phyloP scores from a whole-genome alignment of 2,888 invertebrate species.

The Rhyacophila evoluta region DNA sequence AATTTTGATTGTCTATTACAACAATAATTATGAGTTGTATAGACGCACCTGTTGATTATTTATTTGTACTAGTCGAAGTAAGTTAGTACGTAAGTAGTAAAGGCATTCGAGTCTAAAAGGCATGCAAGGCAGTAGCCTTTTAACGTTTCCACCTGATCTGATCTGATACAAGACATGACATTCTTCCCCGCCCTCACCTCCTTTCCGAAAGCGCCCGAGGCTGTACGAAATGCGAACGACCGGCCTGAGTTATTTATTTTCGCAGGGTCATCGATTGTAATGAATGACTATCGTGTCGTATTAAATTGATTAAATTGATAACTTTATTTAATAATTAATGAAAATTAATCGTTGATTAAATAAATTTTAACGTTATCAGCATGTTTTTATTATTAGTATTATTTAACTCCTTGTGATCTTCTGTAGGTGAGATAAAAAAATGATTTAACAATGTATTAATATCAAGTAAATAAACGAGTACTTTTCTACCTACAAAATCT shows the following conservation, averaged over 20 bases:
- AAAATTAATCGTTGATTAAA: too few relatives aligned
- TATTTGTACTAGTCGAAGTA: background rate
- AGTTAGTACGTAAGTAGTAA: too few relatives aligned
- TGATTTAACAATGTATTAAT: too few relatives aligned
- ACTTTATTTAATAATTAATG: too few relatives aligned
- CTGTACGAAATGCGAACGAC: slow-evolving; percentile 10
- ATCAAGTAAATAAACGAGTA: too few relatives aligned
- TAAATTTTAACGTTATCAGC: too few relatives aligned
- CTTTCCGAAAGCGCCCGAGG: background rate
- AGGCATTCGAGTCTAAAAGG: background rate
- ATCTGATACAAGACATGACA: slow-evolving; percentile 22
- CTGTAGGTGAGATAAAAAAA: too few relatives aligned
- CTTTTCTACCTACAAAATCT: too few relatives aligned
- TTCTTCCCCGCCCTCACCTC: slow-evolving; percentile 11
- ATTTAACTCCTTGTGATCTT: too few relatives aligned
- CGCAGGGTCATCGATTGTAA: slow-evolving; percentile 3
- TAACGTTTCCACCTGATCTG: slow-evolving; percentile 19
- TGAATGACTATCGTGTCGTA: background rate
- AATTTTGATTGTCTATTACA: too few relatives aligned
- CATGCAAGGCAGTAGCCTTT: background rate
- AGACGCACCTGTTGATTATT: background rate
- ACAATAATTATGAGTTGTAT: too few relatives aligned
- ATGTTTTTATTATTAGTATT: too few relatives aligned
- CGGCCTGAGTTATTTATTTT: background rate
- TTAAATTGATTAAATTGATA: background rate